Evolutionary conservation across 1,140 invertebrate genomes (phyloP).

Genomic region (Agrypnia vestita): DNA sequence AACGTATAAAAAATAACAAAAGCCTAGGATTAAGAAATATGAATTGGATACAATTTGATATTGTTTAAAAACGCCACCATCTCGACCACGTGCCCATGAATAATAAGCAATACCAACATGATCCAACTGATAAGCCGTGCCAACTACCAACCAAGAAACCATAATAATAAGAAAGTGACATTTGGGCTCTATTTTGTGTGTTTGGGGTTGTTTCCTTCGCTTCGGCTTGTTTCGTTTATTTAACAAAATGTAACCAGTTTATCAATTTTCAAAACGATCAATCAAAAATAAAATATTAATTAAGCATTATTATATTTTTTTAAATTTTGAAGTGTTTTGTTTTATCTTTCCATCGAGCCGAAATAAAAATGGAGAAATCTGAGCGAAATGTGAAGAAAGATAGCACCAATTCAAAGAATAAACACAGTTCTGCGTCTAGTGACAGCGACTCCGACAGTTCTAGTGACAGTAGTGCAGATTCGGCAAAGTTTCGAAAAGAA

Average conservation of each 20-base stretch:
- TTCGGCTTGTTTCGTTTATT: background rate
- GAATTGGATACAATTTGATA: too few relatives aligned
- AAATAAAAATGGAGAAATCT: conserved; percentile 15
- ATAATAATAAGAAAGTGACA: background rate
- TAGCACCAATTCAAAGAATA: conserved; percentile 6
- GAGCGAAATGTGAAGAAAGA: background rate
- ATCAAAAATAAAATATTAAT: background rate
- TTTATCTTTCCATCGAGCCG: too few relatives aligned
- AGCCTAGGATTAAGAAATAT: too few relatives aligned
- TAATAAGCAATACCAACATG: too few relatives aligned
- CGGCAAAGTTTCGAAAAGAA: conserved; percentile 63
- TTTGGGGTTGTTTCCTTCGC: background rate
- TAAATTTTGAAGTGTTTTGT: background rate
- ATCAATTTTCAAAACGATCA: background rate
- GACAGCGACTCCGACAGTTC: conserved; percentile 39
- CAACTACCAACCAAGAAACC: too few relatives aligned
- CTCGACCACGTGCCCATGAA: too few relatives aligned
- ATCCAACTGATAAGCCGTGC: too few relatives aligned
- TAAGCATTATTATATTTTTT: background rate
- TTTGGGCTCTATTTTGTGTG: background rate
- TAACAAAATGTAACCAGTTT: background rate
- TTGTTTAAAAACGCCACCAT: too few relatives aligned
- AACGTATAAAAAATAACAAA: too few relatives aligned
- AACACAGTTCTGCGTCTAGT: conserved; percentile 26
- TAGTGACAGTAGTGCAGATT: conserved; percentile 22